A percentile compares a stretch with the other conserved stretches of the same genome.
Evolutionary conservation across 2,113 vertebrate species (phyloP).

Genomic region (Calypte anna): DNA sequence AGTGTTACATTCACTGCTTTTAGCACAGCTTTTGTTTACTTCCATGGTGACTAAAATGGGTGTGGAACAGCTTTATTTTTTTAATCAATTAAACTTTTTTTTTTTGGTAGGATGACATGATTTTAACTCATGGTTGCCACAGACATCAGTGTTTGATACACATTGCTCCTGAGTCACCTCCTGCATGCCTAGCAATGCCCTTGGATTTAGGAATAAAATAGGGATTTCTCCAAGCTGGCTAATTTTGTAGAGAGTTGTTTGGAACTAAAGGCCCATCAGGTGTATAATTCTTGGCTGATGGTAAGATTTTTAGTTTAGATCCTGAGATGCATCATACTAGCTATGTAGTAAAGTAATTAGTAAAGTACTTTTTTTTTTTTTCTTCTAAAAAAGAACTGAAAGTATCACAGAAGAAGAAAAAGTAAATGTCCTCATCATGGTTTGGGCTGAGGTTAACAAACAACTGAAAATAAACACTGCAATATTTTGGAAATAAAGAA

Average conservation of each 20-base stretch:
- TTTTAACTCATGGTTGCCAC: neutral
- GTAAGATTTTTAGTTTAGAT: neutral
- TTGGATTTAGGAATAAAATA: neutral
- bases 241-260: neutral
- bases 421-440: neutral
- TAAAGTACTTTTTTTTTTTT: too few relatives aligned
- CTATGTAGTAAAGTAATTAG: neutral
- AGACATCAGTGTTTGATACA: accelerated
- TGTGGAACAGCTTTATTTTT: neutral
- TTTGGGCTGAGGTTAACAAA: neutral
- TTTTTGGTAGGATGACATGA: neutral
- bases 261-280: neutral
- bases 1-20: neutral
- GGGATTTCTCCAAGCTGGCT: neutral
- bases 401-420: neutral
- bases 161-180: neutral
- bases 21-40: neutral
- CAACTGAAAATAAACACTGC: neutral
- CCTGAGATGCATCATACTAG: neutral
- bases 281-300: neutral
- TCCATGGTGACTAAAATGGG: neutral
- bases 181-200: too few relatives aligned
- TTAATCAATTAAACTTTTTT: neutral
- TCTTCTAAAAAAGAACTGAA: too few relatives aligned
- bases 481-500: neutral